phyloP scores from a whole-genome alignment of 2,888 invertebrate species.

The Cartodere bifasciata region DNA sequence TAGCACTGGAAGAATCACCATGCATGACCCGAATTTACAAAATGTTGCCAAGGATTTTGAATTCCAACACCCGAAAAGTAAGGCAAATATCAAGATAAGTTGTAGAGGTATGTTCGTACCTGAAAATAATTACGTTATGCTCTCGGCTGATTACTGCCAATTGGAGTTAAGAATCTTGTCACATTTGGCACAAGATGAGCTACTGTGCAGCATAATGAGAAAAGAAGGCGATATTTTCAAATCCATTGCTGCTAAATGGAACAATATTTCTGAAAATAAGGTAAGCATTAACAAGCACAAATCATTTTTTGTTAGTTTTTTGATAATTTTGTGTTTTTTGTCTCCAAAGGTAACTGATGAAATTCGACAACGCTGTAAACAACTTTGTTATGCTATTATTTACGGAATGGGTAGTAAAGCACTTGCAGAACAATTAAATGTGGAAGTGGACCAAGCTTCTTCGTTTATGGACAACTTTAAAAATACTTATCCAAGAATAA shows the following conservation, averaged over 20 bases:
- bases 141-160: constrained; percentile 95
- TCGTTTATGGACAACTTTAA: constrained; percentile 73
- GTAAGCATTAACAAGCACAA: too few species aligned
- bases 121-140: constrained; percentile 44
- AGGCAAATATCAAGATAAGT: constrained; percentile 39
- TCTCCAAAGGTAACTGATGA: constrained; percentile 52
- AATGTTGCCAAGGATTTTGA: constrained; percentile 79
- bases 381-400: constrained; percentile 91
- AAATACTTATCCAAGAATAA: constrained; percentile 59
- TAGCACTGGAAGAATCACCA: constrained; percentile 72
- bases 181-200: constrained; percentile 70
- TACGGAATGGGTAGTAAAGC: constrained; percentile 90
- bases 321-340: neutral
- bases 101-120: constrained; percentile 60
- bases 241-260: constrained; percentile 77
- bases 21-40: constrained; percentile 90
- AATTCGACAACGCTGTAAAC: constrained; percentile 76
- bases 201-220: constrained; percentile 53
- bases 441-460: constrained; percentile 66
- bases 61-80: constrained; percentile 33
- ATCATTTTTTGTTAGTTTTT: too few species aligned
- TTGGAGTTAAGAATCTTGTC: constrained; percentile 87
- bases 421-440: constrained; percentile 64
- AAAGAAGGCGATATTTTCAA: constrained; percentile 66
- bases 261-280: constrained; percentile 47